Evolutionary conservation across 2,888 invertebrate genomes (phyloP).

Genomic region (Andrena chrysosceles): DNA sequence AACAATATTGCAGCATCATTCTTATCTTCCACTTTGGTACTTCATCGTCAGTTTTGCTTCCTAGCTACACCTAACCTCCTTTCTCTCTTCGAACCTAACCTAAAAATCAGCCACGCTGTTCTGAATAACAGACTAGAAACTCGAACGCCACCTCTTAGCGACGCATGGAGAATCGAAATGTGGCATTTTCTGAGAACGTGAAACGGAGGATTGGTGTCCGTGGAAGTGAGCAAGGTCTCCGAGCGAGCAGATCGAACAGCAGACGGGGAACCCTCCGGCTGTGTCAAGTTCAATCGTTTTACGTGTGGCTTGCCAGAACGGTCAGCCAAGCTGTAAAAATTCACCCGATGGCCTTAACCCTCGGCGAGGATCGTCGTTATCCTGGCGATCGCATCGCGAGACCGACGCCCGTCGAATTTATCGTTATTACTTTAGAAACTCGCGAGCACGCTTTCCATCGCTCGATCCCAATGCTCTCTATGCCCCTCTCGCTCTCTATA

Average conservation of each 20-base stretch:
- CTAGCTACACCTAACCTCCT: too few species aligned
- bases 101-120: too few species aligned
- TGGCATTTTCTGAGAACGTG: too few species aligned
- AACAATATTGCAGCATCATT: too few species aligned
- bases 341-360: slow-evolving; percentile 56
- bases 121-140: too few species aligned
- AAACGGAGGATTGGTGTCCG: not conserved
- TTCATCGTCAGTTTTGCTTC: too few species aligned
- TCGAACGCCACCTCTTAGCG: too few species aligned
- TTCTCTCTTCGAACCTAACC: too few species aligned
- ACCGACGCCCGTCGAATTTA: slow-evolving; percentile 25
- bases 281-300: slow-evolving; percentile 43
- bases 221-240: not conserved
- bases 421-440: slow-evolving; percentile 40
- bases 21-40: too few species aligned
- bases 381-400: slow-evolving; percentile 19
- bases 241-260: not conserved
- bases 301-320: slow-evolving; percentile 70
- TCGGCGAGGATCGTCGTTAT: slow-evolving; percentile 16
- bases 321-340: slow-evolving; percentile 79
- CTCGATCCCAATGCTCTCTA: too few species aligned
- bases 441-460: not conserved
- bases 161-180: too few species aligned
- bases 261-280: not conserved
- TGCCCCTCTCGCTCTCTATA: not conserved